phyloP scores from a whole-genome alignment of 2,888 invertebrate species.

The Eupithecia centaureata region DNA sequence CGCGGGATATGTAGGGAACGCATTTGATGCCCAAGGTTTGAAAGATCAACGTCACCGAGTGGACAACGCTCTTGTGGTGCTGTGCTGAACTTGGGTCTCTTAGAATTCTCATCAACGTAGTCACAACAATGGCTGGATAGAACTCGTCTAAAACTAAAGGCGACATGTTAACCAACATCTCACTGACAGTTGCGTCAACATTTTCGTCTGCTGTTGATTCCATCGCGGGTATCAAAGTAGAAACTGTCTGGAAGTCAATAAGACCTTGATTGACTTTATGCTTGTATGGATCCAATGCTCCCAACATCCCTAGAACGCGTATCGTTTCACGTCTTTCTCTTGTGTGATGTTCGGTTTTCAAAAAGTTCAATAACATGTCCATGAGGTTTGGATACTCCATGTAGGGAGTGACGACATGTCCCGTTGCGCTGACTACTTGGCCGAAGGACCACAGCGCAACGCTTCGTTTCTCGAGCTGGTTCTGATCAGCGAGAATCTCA shows the following conservation, averaged over 20 bases:
- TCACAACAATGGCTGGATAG: slow-evolving; percentile 98
- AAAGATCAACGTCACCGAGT: slow-evolving; percentile 98
- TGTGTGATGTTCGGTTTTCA: slow-evolving; percentile 97
- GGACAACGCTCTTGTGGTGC: slow-evolving; percentile 97
- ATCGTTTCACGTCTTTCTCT: slow-evolving; percentile 95
- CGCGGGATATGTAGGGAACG: slow-evolving; percentile 95
- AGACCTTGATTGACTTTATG: slow-evolving; percentile 97
- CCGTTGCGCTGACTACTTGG: slow-evolving; percentile 97
- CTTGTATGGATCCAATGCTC: slow-evolving; percentile 98
- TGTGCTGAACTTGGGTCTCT: slow-evolving; percentile 94
- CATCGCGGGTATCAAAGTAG: slow-evolving; percentile 90
- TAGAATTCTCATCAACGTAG: slow-evolving; percentile 96
- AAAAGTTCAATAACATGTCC: slow-evolving; percentile 95
- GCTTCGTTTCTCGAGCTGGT: slow-evolving; percentile 96
- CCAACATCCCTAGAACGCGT: slow-evolving; percentile 95
- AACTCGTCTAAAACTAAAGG: slow-evolving; percentile 95
- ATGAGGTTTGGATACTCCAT: slow-evolving; percentile 95
- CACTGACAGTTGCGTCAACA: slow-evolving; percentile 89
- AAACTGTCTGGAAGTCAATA: slow-evolving; percentile 93
- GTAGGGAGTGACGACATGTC: slow-evolving; percentile 97
- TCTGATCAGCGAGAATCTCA: slow-evolving; percentile 97
- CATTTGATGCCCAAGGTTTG: slow-evolving; percentile 97
- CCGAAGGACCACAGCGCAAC: slow-evolving; percentile 98
- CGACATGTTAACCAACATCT: slow-evolving; percentile 97
- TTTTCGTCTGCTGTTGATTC: slow-evolving; percentile 86